Percentiles rank a stretch among this genome's conserved stretches.
phyloP scores from a whole-genome alignment of 2,797 vertebrate species.

The Melopsittacus undulatus region DNA sequence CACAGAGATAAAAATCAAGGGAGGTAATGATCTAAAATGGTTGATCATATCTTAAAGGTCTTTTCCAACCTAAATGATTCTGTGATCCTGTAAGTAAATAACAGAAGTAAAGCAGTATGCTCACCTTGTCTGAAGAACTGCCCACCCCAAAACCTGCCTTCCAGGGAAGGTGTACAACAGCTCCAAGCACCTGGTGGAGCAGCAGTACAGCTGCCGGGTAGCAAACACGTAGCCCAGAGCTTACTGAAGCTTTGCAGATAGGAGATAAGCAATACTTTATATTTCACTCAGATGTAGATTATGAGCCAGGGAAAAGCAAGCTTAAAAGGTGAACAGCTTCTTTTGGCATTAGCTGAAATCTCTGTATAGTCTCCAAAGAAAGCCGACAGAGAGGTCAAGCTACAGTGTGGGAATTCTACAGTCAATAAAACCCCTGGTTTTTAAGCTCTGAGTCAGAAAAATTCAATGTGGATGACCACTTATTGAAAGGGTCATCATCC shows the following conservation, averaged over 20 bases:
- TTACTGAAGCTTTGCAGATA: slow-evolving; percentile 38
- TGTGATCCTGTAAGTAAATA: background rate
- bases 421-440: slow-evolving; percentile 41
- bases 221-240: background rate
- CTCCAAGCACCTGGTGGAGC: background rate
- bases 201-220: background rate
- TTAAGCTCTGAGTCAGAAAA: slow-evolving; percentile 52
- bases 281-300: slow-evolving; percentile 53
- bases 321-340: slow-evolving; percentile 60
- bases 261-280: slow-evolving; percentile 47
- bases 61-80: background rate
- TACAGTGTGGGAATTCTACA: slow-evolving; percentile 48
- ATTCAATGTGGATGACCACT: slow-evolving; percentile 61
- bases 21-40: background rate
- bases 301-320: slow-evolving; percentile 56
- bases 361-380: slow-evolving; percentile 55
- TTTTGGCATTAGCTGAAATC: slow-evolving; percentile 48
- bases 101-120: background rate
- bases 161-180: fast-evolving
- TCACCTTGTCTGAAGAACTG: background rate
- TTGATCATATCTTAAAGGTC: background rate
- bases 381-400: slow-evolving; percentile 48
- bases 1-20: background rate
- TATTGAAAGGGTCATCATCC: slow-evolving; percentile 70
- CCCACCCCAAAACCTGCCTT: background rate